These are phyloP conservation scores for Aporophyla lueneburgensis DNA, from an alignment of 2,888 invertebrate species.

Conservation along the genomic window DNA sequence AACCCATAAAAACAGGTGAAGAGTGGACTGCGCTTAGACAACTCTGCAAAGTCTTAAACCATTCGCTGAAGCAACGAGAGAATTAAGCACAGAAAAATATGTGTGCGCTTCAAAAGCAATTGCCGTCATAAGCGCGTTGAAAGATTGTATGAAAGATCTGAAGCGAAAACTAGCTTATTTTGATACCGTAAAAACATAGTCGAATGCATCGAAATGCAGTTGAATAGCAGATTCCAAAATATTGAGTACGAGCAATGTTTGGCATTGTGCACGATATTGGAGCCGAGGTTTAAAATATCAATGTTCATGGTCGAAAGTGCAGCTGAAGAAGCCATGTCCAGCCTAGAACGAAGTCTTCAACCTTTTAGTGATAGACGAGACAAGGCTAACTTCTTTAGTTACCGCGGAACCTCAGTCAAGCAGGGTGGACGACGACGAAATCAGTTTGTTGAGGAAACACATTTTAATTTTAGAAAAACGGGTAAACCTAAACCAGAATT, in stretches of 20 bases:
- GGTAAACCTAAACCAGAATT: neutral
- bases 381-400: neutral
- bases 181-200: constrained; percentile 3
- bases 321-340: constrained; percentile 1
- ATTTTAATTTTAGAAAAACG: neutral
- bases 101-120: constrained; percentile 24
- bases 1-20: no score
- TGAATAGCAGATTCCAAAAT: neutral
- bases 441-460: neutral
- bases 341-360: neutral
- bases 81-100: constrained; percentile 24
- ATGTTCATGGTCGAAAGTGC: constrained; percentile 6
- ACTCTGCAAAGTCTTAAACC: constrained; percentile 15
- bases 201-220: neutral
- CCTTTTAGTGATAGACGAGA: neutral
- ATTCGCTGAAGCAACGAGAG: constrained; percentile 20
- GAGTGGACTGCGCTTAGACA: constrained; percentile 14
- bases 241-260: constrained; percentile 3
- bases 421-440: neutral
- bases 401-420: neutral
- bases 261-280: constrained; percentile 10
- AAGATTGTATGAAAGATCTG: constrained; percentile 1
- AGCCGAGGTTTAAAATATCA: neutral
- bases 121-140: constrained; percentile 2
- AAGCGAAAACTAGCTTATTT: constrained; percentile 7